Conservation (phyloP, 2,797 vertebrate species). For the Erithacus rubecula region DNA sequence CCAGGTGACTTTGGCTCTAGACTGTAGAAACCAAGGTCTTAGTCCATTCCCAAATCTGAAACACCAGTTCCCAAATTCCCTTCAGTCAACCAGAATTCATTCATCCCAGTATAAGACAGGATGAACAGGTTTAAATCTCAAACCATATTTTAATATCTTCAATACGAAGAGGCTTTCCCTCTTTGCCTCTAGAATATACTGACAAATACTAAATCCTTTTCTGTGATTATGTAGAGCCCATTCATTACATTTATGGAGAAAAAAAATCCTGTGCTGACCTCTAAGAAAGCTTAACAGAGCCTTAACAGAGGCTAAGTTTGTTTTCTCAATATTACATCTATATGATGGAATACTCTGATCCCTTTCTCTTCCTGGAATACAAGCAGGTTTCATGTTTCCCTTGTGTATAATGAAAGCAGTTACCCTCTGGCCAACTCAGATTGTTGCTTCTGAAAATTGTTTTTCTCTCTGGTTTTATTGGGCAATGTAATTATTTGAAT, state of each 20-base stretch:
- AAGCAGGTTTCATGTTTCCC: conserved; percentile 60
- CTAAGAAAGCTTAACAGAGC: background rate
- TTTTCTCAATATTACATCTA: conserved; percentile 10
- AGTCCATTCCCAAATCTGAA: background rate
- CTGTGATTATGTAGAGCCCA: background rate
- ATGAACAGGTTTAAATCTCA: background rate
- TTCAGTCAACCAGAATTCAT: background rate
- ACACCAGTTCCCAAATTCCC: background rate
- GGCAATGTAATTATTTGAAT: conserved; percentile 50
- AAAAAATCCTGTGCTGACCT: background rate
- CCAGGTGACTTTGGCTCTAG: background rate
- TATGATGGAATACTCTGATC: background rate
- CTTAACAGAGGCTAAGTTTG: background rate
- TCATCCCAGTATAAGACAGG: background rate
- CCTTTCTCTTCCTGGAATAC: conserved; percentile 40
- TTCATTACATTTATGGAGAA: conserved; percentile 3
- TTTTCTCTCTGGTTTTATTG: conserved; percentile 42
- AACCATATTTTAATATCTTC: background rate
- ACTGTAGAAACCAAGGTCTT: background rate
- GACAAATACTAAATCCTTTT: background rate
- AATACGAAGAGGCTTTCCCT: background rate
- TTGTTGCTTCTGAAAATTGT: conserved; percentile 45
- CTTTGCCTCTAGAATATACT: background rate
- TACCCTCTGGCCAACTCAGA: conserved; percentile 67
- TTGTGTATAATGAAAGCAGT: conserved; percentile 58